Conservation (phyloP, 2,113 vertebrate genomes). For the Urocynchramus pylzowi region DNA sequence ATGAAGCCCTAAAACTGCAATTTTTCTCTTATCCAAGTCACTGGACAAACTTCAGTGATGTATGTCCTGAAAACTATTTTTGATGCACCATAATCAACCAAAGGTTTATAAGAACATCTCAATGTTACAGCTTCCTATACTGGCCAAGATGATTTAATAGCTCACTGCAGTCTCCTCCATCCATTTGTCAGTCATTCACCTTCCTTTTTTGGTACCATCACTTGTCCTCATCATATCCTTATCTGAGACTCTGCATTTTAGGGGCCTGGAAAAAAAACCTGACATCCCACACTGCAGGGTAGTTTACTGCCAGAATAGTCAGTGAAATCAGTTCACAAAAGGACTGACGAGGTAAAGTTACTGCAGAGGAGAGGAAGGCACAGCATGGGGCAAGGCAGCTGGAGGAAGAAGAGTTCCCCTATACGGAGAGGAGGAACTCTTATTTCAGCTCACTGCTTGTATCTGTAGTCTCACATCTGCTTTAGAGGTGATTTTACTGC, state of each 20-base stretch:
- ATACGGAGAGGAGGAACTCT: background rate
- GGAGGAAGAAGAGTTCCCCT: background rate
- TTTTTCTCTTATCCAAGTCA: background rate
- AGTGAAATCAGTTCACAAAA: background rate
- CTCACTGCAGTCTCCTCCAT: background rate
- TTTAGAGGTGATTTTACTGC: background rate
- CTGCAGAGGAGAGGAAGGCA: background rate
- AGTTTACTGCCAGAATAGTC: background rate
- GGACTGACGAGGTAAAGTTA: background rate
- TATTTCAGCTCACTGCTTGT: background rate
- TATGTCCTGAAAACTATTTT: background rate
- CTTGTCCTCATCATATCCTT: background rate
- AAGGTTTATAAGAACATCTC: background rate
- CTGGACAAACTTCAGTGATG: background rate
- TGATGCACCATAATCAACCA: background rate
- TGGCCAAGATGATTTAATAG: background rate
- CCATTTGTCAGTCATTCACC: rapidly evolving
- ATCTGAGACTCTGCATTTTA: background rate
- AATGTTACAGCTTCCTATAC: background rate
- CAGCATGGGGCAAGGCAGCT: background rate
- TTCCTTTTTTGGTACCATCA: background rate
- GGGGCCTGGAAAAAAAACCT: rapidly evolving
- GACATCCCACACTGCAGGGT: background rate
- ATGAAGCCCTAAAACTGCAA: background rate
- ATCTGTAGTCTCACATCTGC: background rate